Evolutionary conservation across 1,140 invertebrate genomes (phyloP).

Genomic region (Mycetomoellerius zeteki): DNA sequence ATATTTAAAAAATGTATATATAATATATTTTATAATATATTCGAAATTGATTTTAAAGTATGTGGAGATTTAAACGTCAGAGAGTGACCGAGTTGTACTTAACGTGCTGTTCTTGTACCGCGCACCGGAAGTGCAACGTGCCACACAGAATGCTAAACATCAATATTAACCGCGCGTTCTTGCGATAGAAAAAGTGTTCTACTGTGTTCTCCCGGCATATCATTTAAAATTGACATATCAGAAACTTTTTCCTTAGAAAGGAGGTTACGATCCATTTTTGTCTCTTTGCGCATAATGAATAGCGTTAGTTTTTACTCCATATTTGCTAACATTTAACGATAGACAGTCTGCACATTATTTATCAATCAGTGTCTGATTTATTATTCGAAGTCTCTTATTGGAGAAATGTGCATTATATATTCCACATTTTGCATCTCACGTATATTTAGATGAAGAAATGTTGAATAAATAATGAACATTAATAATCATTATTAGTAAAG

Average conservation of each 20-base stretch:
- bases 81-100: slow-evolving; percentile 27
- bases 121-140: slow-evolving; percentile 16
- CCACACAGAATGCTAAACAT: slow-evolving; percentile 31
- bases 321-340: slow-evolving; percentile 16
- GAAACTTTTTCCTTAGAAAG: slow-evolving; percentile 60
- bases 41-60: neutral
- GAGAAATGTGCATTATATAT: neutral
- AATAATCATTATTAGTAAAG: slow-evolving; percentile 2
- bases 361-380: slow-evolving; percentile 13
- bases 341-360: neutral
- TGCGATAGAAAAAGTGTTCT: slow-evolving; percentile 43
- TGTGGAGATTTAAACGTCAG: slow-evolving; percentile 38
- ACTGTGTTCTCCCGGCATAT: slow-evolving; percentile 22
- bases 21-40: neutral
- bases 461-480: neutral
- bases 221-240: slow-evolving; percentile 55
- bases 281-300: slow-evolving; percentile 56
- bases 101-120: neutral
- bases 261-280: slow-evolving; percentile 44
- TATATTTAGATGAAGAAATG: neutral
- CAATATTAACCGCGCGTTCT: slow-evolving; percentile 35
- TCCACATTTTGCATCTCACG: neutral
- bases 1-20: too few species aligned
- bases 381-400: slow-evolving; percentile 1
- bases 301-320: neutral